Conservation (phyloP, 2,888 invertebrate genomes). For the Epinotia demarniana region DNA sequence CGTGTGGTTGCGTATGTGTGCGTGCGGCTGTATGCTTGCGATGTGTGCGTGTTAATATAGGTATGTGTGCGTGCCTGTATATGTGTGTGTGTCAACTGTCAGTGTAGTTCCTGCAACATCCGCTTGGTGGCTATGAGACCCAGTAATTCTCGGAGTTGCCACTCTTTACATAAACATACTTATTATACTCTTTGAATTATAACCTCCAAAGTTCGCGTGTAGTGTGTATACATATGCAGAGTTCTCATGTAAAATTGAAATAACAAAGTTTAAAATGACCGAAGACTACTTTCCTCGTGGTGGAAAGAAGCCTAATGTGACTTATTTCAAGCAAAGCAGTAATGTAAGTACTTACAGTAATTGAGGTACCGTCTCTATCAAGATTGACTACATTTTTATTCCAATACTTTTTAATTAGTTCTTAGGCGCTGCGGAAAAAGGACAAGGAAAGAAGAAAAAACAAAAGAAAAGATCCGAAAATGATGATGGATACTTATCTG, state of each 20-base stretch:
- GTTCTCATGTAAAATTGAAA: constrained; percentile 45
- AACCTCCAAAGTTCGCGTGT: constrained; percentile 61
- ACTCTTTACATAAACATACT: too few relatives aligned
- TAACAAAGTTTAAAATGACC: constrained; percentile 66
- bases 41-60: too few relatives aligned
- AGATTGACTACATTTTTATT: background rate
- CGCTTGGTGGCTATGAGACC: too few relatives aligned
- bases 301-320: constrained; percentile 77
- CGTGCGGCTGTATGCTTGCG: too few relatives aligned
- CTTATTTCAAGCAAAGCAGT: constrained; percentile 75
- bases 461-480: constrained; percentile 69
- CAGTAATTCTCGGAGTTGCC: too few relatives aligned
- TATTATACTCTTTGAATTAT: too few relatives aligned
- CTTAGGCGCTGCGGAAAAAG: constrained; percentile 73
- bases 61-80: too few relatives aligned
- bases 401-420: constrained; percentile 56
- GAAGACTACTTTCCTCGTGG: constrained; percentile 86
- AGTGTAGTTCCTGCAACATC: too few relatives aligned
- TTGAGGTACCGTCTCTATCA: background rate
- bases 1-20: too few relatives aligned
- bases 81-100: too few relatives aligned
- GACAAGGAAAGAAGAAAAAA: constrained; percentile 72
- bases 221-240: constrained; percentile 39
- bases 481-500: constrained; percentile 78
- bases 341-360: constrained; percentile 63